Percentiles rank a stretch among this genome's conserved stretches.
Conservation (phyloP, 2,888 invertebrate genomes). For the Caenorhabditis afra region DNA sequence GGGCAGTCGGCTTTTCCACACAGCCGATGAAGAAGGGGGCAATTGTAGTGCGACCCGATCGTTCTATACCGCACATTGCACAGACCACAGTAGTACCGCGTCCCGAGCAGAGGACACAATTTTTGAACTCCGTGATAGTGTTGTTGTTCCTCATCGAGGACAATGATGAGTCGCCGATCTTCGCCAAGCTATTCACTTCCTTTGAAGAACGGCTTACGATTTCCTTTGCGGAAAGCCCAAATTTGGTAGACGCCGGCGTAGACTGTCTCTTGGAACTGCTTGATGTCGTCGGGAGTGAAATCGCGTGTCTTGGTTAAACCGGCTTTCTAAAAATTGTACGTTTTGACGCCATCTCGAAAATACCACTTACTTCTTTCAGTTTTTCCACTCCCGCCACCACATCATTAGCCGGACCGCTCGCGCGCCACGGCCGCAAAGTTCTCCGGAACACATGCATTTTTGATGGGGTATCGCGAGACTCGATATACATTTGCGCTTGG, state of each 20-base stretch:
- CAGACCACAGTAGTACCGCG: constrained; percentile 1
- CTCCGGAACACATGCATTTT: too few relatives aligned
- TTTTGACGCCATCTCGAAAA: too few relatives aligned
- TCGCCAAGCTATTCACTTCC: neutral
- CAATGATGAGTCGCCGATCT: neutral
- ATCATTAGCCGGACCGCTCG: neutral
- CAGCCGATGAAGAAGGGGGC: neutral
- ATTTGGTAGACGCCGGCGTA: neutral
- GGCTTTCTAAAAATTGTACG: neutral
- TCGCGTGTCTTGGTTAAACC: neutral
- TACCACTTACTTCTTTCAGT: neutral
- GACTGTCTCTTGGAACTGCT: neutral
- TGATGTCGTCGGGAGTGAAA: neutral
- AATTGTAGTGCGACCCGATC: neutral
- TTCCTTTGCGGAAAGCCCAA: neutral
- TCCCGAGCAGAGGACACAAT: neutral
- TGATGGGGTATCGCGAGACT: neutral
- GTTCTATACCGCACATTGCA: neutral
- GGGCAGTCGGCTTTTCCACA: neutral
- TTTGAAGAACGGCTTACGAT: neutral
- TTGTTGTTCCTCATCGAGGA: neutral
- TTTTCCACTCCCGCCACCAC: neutral
- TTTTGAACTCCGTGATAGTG: constrained; percentile 3
- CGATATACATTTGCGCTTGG: neutral
- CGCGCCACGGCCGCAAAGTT: too few relatives aligned